Evolutionary conservation across 2,797 vertebrate species (phyloP).

Genomic region (Melanotaenia maccullochi): DNA sequence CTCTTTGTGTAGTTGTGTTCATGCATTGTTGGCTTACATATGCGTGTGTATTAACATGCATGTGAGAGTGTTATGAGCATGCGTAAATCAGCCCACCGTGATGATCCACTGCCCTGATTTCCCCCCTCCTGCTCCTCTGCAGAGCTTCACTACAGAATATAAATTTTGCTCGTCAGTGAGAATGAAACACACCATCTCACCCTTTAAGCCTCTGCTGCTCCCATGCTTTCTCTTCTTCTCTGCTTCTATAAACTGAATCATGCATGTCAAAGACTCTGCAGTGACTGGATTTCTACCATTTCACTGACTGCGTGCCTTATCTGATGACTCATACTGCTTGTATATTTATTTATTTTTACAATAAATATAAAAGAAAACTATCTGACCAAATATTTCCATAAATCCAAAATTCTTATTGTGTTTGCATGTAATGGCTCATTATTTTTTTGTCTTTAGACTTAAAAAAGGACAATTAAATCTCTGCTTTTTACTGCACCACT

Average conservation of each 20-base stretch:
- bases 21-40: background rate
- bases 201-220: constrained; percentile 45
- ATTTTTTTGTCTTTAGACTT: background rate
- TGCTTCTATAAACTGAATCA: constrained; percentile 22
- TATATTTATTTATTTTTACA: constrained; percentile 12
- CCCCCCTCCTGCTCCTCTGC: constrained; percentile 53
- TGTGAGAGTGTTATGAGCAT: constrained; percentile 37
- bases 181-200: constrained; percentile 53
- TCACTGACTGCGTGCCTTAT: background rate
- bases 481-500: constrained; percentile 17
- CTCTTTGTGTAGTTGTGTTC: constrained; percentile 9
- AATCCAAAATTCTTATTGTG: background rate
- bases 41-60: constrained; percentile 13
- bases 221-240: constrained; percentile 23
- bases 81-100: constrained; percentile 34
- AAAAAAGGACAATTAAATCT: background rate
- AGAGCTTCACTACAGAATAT: constrained; percentile 69
- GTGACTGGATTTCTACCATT: background rate
- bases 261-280: constrained; percentile 25
- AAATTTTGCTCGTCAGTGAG: constrained; percentile 62
- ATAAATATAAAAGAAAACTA: background rate
- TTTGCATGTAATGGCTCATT: background rate
- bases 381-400: background rate
- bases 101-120: constrained; percentile 80
- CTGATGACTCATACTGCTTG: constrained; percentile 6